Evolutionary conservation across 2,113 vertebrate species (phyloP).

Genomic region (Emydura subglobosa): DNA sequence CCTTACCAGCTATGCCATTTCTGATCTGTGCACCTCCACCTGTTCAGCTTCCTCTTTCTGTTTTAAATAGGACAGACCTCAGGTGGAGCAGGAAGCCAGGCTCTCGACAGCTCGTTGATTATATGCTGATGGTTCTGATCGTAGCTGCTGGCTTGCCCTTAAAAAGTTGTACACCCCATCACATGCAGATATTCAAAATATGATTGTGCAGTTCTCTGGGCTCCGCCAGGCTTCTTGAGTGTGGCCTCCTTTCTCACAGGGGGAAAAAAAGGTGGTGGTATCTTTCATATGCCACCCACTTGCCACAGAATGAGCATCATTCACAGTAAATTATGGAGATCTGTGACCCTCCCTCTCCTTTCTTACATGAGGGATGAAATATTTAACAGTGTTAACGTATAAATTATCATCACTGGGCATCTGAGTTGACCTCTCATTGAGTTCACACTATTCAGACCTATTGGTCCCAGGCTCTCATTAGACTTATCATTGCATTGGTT

Average conservation of each 20-base stretch:
- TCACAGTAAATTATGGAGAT: not conserved
- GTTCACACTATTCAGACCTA: not conserved
- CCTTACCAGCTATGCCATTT: not conserved
- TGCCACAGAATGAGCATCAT: not conserved
- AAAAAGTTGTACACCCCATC: not conserved
- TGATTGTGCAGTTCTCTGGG: not conserved
- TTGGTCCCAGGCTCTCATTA: not conserved
- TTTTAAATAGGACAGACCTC: not conserved
- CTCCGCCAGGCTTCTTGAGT: too few species aligned
- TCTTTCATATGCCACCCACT: not conserved
- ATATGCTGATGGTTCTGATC: not conserved
- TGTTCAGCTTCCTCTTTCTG: too few species aligned
- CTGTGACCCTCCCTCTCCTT: conserved; percentile 30
- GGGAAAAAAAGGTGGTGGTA: not conserved
- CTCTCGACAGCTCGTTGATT: not conserved
- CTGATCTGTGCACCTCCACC: not conserved
- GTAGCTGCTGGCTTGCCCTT: not conserved
- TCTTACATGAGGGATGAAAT: not conserved
- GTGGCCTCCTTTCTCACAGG: not conserved
- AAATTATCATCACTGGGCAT: not conserved
- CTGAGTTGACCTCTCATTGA: accelerated
- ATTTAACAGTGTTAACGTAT: not conserved
- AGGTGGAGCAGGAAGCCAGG: not conserved
- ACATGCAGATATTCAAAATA: not conserved
- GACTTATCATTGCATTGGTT: not conserved